These are phyloP conservation scores for Volucella zonaria DNA, from an alignment of 2,888 invertebrate genomes.

Conservation along the genomic window DNA sequence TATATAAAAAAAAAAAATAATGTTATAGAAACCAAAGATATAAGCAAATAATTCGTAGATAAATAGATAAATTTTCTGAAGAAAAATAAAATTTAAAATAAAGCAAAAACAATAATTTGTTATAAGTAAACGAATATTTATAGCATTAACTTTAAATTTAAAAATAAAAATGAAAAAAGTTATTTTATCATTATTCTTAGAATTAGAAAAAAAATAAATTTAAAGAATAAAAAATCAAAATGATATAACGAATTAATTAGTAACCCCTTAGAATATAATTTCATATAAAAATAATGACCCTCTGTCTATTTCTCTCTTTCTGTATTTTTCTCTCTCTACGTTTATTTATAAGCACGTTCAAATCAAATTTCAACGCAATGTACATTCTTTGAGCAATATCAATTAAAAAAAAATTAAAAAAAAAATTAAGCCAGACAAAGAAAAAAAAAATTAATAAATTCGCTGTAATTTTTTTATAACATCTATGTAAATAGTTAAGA, in stretches of 20 bases:
- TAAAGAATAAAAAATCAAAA: constrained; percentile 12
- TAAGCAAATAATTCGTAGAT: constrained; percentile 50
- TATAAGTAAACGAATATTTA: constrained; percentile 61
- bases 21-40: constrained; percentile 65
- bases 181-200: constrained; percentile 13
- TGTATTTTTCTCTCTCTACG: not conserved
- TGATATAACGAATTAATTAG: constrained; percentile 37
- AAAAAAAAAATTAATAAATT: constrained; percentile 4
- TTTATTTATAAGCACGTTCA: constrained; percentile 49
- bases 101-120: constrained; percentile 51
- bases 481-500: constrained; percentile 59
- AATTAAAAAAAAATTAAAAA: constrained; percentile 20
- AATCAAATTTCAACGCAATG: constrained; percentile 62
- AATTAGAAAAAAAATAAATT: not conserved
- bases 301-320: constrained; percentile 34
- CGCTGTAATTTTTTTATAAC: constrained; percentile 10
- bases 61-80: constrained; percentile 49
- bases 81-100: constrained; percentile 35
- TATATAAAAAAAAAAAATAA: constrained; percentile 26
- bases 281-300: not conserved
- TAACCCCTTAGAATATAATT: constrained; percentile 17
- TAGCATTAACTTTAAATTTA: constrained; percentile 36
- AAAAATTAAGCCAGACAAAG: not conserved
- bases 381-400: constrained; percentile 59
- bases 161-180: constrained; percentile 13